Base-by-base conservation (phyloP, 2,888 invertebrate genomes). In the Pristionchus maxplancki region DNA sequence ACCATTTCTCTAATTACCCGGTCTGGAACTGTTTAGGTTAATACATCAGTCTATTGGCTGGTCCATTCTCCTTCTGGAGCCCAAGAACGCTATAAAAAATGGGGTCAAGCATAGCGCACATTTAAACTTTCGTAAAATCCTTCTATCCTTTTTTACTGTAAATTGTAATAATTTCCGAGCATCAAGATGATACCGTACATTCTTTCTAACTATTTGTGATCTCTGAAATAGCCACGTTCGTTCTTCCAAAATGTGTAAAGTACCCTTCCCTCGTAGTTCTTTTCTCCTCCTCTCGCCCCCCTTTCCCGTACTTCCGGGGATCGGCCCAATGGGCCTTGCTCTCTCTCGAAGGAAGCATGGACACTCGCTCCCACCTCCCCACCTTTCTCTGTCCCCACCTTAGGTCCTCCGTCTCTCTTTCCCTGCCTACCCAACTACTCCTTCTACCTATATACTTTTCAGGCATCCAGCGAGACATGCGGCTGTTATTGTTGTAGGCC, bases 361-460 rank as follows among this genome's bases (percentile, higher is more conserved):
- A 4, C 20, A 13, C 64, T 31, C 64, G 6, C 64, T 31, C 31
- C 78, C 44, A 67, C n/a, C n/a, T n/a, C n/a, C n/a, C 78, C 44
- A 67, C 67, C 67, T 67, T 34, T 34, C 67, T 67, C 37, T 6
- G 6, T 31, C 9, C n/a, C 44, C 44, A 48, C 44, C 28, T 13
- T 1, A 15, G 20, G 24, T 40, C 31, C 37, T 71, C 4, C 78
- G 24, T 78, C 44, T 78, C 78, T 78, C 44, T 74, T 40, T 74
- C 78, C n/a, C 44, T 40, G 40, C 71, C 44, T 40, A 74, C 71
- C n/a, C 31, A 28, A 64, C 64, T 31, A 31, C 64, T 64, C 64
- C 20, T 62, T 15, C 31, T 40, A 20, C 44, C 44, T 44, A n/a
- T 78, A 78, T 44, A 78, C 78, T 78, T 78, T 78, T 74, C 74